Base-by-base conservation (phyloP, 2,888 invertebrate genomes). In the Crioceris asparagi region DNA sequence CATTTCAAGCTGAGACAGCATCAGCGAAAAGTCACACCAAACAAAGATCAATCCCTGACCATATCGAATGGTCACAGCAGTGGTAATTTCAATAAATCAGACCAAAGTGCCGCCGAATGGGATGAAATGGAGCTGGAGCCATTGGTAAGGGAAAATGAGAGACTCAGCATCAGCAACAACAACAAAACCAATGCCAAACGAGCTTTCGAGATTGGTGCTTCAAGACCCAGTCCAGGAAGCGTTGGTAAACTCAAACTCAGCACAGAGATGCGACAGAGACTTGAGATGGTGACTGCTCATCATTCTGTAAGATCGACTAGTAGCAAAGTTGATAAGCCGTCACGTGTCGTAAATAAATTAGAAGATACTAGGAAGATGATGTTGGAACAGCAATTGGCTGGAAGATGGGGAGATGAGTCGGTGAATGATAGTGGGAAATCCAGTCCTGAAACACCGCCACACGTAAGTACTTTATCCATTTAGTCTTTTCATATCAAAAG, bases 171-270 rank as follows among this genome's bases (percentile, higher is more conserved):
- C n/a, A n/a, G n/a, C n/a, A n/a, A n/a, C 29, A 56, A 21, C 21
- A 21, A 21, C 21, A 33, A 54, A 48, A 40, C 37, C 21, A 44
- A 50, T 32, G 48, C 54, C 1, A 66, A 73, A 38, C 67, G 79
- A 40, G 81, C 82, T 44, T 82, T 85, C 51, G 86, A 87, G 59
- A 79, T 87, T 15, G 85, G 86, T 0, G 84, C 84, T 0, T 78
- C 83, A 39, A 70, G 85, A 26, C 86, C 85, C 1, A 79, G 82
- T 0, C 87, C 87, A 0, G 88, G 88, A 4, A 88, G 87, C 56
- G 84, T 92, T 3, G 91, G 92, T 0, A 92, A 92, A 60, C 64
- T 92, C 1, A 85, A 90, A 53, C 73, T 92, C 6, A 90, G 88
- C 56, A 84, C 86, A 0, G 91, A 92, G 66, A 92, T 92, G 91